These are phyloP conservation scores for Chionomys nivalis DNA, from an alignment of 2,113 vertebrate genomes.

Conservation along the genomic window DNA sequence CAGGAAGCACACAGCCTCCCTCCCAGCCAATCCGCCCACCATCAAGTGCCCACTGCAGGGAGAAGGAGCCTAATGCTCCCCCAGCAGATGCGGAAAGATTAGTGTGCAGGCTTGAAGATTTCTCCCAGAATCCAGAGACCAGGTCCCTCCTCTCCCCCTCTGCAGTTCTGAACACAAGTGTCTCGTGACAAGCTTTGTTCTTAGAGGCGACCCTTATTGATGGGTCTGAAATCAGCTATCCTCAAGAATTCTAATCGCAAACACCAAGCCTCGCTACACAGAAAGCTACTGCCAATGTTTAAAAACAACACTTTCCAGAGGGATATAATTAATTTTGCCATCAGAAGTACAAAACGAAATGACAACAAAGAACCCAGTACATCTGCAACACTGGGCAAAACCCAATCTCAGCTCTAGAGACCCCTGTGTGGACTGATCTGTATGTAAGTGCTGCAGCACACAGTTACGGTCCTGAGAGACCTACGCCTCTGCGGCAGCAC, in stretches of 20 bases:
- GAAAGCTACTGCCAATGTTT: neutral
- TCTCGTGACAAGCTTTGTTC: constrained; percentile 51
- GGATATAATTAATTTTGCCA: neutral
- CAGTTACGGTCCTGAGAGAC: neutral
- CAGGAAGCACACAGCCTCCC: neutral
- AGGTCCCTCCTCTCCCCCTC: too few species aligned
- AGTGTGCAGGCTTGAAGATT: neutral
- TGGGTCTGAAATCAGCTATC: constrained; percentile 37
- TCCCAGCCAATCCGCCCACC: neutral
- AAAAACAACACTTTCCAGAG: neutral
- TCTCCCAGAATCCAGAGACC: neutral
- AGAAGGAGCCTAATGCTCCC: neutral
- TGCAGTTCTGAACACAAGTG: neutral
- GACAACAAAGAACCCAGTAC: neutral
- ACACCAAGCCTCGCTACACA: neutral
- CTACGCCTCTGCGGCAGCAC: neutral
- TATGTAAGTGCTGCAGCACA: neutral
- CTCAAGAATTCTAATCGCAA: neutral
- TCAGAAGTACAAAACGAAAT: neutral
- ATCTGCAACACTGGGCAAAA: neutral
- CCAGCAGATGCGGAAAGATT: neutral
- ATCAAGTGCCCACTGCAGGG: neutral
- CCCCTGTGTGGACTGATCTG: neutral
- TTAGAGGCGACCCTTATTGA: constrained; percentile 19
- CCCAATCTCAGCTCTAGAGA: neutral